Percentiles rank a stretch among this genome's conserved stretches.
phyloP scores from a whole-genome alignment of 2,113 vertebrate genomes.

The Cygnus buccinator region DNA sequence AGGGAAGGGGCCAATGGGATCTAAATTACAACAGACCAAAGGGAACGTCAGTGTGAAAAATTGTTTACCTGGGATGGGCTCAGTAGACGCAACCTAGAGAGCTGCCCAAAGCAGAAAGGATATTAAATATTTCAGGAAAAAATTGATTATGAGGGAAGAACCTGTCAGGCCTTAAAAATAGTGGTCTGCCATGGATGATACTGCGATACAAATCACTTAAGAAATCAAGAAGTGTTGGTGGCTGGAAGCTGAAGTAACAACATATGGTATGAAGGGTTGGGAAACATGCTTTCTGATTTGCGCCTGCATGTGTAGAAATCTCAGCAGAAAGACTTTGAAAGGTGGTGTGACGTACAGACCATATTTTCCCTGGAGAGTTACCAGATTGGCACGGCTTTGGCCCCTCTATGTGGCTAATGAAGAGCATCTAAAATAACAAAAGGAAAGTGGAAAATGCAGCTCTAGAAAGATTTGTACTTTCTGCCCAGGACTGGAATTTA shows the following conservation, averaged over 20 bases:
- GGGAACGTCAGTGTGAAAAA: background rate
- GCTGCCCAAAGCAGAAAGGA: background rate
- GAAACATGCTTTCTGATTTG: background rate
- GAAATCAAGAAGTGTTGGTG: background rate
- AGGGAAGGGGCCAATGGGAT: background rate
- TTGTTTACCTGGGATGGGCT: background rate
- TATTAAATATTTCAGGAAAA: background rate
- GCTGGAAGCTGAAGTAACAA: background rate
- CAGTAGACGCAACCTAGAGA: background rate
- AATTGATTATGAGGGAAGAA: background rate
- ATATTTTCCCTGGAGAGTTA: background rate
- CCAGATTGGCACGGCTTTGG: no score
- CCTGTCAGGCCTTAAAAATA: background rate
- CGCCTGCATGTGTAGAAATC: background rate
- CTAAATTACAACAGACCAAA: background rate
- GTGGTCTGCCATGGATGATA: background rate
- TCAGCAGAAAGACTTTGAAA: background rate
- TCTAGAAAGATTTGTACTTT: background rate
- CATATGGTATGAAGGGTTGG: background rate
- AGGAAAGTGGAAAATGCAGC: background rate
- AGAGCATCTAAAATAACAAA: background rate
- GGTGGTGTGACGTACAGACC: background rate
- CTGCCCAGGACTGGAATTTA: background rate
- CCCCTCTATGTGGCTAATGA: background rate
- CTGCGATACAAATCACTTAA: background rate